Evolutionary conservation across 2,888 invertebrate genomes (phyloP).

Genomic region (Chrysolina oricalcia): DNA sequence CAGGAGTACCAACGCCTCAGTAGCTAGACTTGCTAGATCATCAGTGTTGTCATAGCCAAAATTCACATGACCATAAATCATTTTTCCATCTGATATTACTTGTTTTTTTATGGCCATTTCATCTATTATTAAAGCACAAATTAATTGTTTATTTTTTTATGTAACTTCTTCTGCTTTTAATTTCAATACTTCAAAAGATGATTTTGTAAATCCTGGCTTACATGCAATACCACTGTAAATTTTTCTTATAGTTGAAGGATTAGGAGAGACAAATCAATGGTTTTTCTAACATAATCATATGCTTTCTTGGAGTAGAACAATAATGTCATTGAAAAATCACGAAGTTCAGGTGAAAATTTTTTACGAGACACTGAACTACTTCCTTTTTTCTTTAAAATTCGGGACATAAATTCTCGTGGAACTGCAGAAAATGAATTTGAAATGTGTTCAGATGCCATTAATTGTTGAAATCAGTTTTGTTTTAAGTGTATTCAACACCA

Average conservation of each 20-base stretch:
- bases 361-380: neutral
- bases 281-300: slow-evolving; percentile 42
- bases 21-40: slow-evolving; percentile 20
- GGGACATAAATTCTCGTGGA: slow-evolving; percentile 20
- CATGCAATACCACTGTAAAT: slow-evolving; percentile 24
- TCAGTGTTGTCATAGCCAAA: slow-evolving; percentile 25
- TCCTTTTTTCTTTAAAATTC: slow-evolving; percentile 10
- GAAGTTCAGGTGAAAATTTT: slow-evolving; percentile 26
- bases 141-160: neutral
- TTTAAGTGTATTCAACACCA: neutral
- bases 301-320: slow-evolving; percentile 46
- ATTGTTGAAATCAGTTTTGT: slow-evolving; percentile 17
- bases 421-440: slow-evolving; percentile 11
- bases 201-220: slow-evolving; percentile 23
- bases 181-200: slow-evolving; percentile 22
- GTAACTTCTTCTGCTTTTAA: slow-evolving; percentile 3
- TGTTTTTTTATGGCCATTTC: slow-evolving; percentile 27
- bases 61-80: slow-evolving; percentile 5
- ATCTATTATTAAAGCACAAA: slow-evolving; percentile 20
- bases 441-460: slow-evolving; percentile 25
- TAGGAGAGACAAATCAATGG: slow-evolving; percentile 37
- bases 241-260: slow-evolving; percentile 36
- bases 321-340: slow-evolving; percentile 42
- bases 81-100: slow-evolving; percentile 6
- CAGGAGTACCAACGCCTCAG: slow-evolving; percentile 18